Evolutionary conservation across 2,888 invertebrate species (phyloP), one percentile per base, ranked within the genome.

Genomic region (Oligia strigilis): DNA sequence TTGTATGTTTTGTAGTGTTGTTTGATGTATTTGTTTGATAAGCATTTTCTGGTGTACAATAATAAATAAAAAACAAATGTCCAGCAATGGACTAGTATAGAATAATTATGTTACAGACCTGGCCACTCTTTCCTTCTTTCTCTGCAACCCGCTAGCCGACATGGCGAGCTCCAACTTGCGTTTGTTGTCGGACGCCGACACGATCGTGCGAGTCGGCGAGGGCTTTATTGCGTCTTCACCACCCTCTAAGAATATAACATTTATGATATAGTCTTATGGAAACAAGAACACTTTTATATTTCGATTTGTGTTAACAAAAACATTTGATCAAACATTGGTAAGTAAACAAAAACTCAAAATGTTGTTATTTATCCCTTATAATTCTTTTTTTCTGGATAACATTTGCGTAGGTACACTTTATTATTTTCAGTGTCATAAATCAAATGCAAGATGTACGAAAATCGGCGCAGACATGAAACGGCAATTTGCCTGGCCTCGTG

Each of bases 81-180:
- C 29, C 11, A 49, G 6, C 8, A 40, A 4, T 40, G n/a, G 6
- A 58, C 6, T 49, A 17, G 43, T 19, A 29, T 19, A 4, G 0
- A 75, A 72, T 74, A 76, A 73, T 19, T n/a, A 23, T 4, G 46
- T 43, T 40, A 80, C 64, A 29, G 2, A 97, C 97, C 96, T 97
- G 80, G 95, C 95, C 0, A 95, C 95, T 19, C 96, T 98, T 86
- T 97, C 97, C 91, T 98, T 98, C 95, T 98, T 98, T 94, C 98
- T 98, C 85, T 96, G 94, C 92, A 96, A 77, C 1, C 95, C 94
- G 97, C 98, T 95, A 86, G 98, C 98, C 67, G 98, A 98, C 89
- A 98, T 97, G n/a, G 98, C 98, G 49, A 97, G 97, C 93, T 98
- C 98, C 75, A 98, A 94, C 93, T 98, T 98, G 75, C 98, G 97